A percentile compares a stretch with the other conserved stretches of the same genome.
Evolutionary conservation across 2,113 vertebrate genomes (phyloP).

Genomic region (Eulacestoma nigropectus): DNA sequence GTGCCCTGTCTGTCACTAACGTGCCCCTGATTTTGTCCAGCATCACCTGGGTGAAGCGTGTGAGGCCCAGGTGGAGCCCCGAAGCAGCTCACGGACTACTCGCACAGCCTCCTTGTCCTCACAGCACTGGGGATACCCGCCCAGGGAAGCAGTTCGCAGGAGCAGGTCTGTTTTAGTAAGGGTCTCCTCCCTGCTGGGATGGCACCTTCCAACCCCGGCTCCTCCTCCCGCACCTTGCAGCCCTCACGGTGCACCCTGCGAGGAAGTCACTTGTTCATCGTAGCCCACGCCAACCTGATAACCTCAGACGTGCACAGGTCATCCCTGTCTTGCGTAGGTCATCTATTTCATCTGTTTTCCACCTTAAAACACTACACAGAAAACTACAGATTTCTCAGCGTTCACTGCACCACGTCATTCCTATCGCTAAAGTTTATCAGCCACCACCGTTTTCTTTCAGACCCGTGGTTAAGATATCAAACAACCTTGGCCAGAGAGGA

Average conservation of each 20-base stretch:
- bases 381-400: background rate
- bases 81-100: accelerated
- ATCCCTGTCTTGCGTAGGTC: background rate
- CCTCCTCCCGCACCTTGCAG: background rate
- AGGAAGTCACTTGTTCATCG: background rate
- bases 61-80: background rate
- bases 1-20: accelerated
- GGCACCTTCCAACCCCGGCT: background rate
- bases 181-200: background rate
- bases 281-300: accelerated
- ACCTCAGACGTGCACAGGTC: background rate
- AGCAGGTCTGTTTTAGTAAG: background rate
- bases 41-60: background rate
- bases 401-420: background rate
- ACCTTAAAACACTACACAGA: background rate
- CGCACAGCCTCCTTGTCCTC: background rate
- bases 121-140: too few relatives aligned
- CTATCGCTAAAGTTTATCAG: background rate
- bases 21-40: background rate
- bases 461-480: background rate
- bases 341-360: background rate
- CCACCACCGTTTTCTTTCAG: background rate
- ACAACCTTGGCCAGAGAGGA: background rate
- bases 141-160: background rate
- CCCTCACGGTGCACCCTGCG: background rate